Conservation (phyloP, 1,140 invertebrate species). For the Paramacrobiotus metropolitanus region DNA sequence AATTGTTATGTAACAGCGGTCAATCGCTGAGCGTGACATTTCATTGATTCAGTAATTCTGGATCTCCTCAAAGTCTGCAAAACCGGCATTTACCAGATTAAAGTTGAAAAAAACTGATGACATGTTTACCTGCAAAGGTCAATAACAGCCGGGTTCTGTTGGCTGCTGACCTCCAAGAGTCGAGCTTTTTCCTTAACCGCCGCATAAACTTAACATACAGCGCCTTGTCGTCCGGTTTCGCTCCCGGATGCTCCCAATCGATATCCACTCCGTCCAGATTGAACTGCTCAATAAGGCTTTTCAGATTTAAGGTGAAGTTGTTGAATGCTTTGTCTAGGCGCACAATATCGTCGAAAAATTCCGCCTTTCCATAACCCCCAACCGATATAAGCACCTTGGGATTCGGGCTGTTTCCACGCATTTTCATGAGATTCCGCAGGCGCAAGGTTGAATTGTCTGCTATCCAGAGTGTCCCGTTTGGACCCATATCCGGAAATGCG, state of each 20-base stretch:
- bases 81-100: too few species aligned
- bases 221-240: constrained; percentile 21
- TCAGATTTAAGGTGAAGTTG: constrained; percentile 4
- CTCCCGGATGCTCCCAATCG: constrained; percentile 63
- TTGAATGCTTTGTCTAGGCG: not conserved
- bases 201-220: constrained; percentile 8
- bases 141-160: not conserved
- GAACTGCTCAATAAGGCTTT: constrained; percentile 23
- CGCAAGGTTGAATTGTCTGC: not conserved
- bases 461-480: not conserved
- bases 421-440: not conserved
- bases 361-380: not conserved
- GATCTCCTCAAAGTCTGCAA: too few species aligned
- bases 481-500: not conserved
- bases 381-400: not conserved
- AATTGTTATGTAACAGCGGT: too few species aligned
- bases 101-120: too few species aligned
- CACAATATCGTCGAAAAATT: not conserved
- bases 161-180: not conserved
- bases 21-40: too few species aligned
- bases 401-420: not conserved
- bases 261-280: constrained; percentile 53
- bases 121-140: not conserved
- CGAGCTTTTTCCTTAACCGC: constrained; percentile 5
- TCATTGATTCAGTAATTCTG: too few species aligned